Percentiles rank a stretch among this genome's conserved stretches.
Conservation (phyloP, 2,888 invertebrate species). For the Tetragonula carbonaria region DNA sequence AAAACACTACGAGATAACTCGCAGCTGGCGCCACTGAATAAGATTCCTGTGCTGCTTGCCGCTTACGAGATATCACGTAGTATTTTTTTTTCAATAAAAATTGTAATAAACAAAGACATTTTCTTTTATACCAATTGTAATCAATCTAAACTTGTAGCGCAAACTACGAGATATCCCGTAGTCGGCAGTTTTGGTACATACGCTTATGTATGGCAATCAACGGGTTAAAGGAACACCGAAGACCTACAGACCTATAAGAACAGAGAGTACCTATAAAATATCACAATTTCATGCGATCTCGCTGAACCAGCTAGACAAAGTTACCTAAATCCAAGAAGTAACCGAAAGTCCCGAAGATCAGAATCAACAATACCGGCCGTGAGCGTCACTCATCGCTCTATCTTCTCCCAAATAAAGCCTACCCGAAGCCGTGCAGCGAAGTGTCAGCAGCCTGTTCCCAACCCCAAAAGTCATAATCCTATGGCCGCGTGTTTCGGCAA, state of each 20-base stretch:
- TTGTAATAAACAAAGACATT: too few species aligned
- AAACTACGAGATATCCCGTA: too few species aligned
- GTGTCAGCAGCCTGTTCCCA: slow-evolving; percentile 10
- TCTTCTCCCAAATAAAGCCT: neutral
- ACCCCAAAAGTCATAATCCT: slow-evolving; percentile 33
- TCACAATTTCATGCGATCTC: neutral
- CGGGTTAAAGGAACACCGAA: neutral
- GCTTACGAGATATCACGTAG: too few species aligned
- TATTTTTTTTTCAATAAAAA: too few species aligned
- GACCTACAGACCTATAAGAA: neutral
- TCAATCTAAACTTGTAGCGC: too few species aligned
- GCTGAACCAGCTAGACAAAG: neutral
- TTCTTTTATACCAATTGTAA: too few species aligned
- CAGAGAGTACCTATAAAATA: neutral
- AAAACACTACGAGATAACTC: too few species aligned
- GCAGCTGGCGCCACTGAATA: too few species aligned
- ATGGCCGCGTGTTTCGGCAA: slow-evolving; percentile 8
- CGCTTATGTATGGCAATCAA: too few species aligned
- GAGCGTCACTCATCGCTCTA: neutral
- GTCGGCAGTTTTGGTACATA: too few species aligned
- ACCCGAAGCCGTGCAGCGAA: neutral
- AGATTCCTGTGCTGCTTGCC: too few species aligned
- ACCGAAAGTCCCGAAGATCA: neutral
- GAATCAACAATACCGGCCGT: neutral
- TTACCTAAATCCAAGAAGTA: neutral